Evolutionary conservation across 2,888 invertebrate genomes (phyloP), one percentile per base, ranked within the genome.

Genomic region (Lithodes maja): DNA sequence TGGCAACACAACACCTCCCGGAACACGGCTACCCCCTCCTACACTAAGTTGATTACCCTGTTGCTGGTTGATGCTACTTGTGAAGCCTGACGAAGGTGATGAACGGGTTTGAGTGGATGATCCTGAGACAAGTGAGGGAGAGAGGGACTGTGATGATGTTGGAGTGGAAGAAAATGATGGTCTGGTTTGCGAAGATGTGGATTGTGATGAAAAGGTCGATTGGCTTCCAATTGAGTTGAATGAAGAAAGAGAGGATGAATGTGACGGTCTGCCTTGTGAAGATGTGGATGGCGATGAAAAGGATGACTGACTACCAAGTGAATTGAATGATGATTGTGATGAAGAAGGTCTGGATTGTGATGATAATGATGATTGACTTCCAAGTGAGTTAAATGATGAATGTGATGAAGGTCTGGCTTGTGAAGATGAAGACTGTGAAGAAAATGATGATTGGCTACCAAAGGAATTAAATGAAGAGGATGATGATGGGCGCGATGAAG

Each of bases 1-100:
- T 5, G 86, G 86, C 74, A 77, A n/a, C 82, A 61, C 74, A 7
- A 86, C 54, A 49, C 54, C 75, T 17, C 75, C 55, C 15, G 78
- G 50, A 33, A 55, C 77, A 50, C 61, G 49, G 1, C n/a, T 52
- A 1, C 7, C n/a, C 1, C 7, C 17, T 49, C n/a, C 2, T 61
- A 17, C 49, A 9, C 52, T 33, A 53, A 9, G 33, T 15, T 33
- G 68, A 68, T 9, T 9, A 9, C 68, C 52, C 15, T 68, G 81
- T 50, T 82, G 68, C 0, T 55, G 55, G 17, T 54, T 80, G 17
- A 53, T n/a, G 61, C 17, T 80, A 33, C 15, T 12, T 78, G 50
- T 53, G 15, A 54, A n/a, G 15, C 79, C 52, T 7, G 50, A 3
- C 5, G 77, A 3, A 75, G 75, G 12, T 12, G 17, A n/a, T 75